Conservation (phyloP, 2,797 vertebrate genomes). For the Psittacula derbiana region DNA sequence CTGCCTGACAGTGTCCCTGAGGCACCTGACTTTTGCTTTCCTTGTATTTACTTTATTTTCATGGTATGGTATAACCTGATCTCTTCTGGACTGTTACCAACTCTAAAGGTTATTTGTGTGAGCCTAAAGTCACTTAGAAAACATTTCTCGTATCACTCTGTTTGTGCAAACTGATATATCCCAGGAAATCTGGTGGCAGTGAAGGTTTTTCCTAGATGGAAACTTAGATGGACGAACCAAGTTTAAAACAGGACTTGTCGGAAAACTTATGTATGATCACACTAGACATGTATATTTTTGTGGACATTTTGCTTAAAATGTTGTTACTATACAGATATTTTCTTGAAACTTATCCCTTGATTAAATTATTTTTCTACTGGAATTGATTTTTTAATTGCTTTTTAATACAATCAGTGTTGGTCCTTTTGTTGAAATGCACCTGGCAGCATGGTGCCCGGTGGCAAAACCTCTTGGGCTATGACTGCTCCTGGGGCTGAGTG, state of each 20-base stretch:
- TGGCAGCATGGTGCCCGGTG: background rate
- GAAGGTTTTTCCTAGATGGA: background rate
- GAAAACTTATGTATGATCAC: constrained; percentile 32
- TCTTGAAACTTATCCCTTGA: constrained; percentile 70
- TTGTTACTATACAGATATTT: constrained; percentile 61
- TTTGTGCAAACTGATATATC: constrained; percentile 15
- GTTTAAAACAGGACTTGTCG: background rate
- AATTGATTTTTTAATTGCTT: constrained; percentile 5
- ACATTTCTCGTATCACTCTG: background rate
- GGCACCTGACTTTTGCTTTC: background rate
- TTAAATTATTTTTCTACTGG: constrained; percentile 71
- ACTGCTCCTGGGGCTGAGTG: background rate
- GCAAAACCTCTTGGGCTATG: background rate
- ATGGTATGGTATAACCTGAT: background rate
- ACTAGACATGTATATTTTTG: constrained; percentile 61
- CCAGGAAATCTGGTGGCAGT: background rate
- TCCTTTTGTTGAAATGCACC: background rate
- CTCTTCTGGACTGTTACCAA: constrained; percentile 7
- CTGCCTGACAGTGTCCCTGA: background rate
- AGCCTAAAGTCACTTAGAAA: constrained; percentile 14
- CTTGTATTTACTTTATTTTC: background rate
- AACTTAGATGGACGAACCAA: background rate
- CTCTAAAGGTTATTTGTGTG: constrained; percentile 11
- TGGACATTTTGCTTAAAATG: constrained; percentile 55
- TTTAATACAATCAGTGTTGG: background rate